phyloP scores from a whole-genome alignment of 2,888 invertebrate species.

The Drosophila birchii region DNA sequence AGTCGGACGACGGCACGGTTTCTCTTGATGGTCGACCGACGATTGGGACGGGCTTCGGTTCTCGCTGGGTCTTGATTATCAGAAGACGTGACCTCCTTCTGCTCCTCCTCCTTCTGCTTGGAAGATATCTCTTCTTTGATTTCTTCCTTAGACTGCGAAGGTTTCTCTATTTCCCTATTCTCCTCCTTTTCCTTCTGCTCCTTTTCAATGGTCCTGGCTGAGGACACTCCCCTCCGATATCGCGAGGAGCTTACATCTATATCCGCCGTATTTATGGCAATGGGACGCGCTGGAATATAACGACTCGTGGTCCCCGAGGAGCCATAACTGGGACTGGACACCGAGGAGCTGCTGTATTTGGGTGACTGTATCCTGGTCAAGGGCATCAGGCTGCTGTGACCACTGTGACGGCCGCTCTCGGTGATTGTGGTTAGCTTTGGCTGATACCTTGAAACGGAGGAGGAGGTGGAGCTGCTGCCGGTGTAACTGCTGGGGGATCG shows the following conservation, averaged over 20 bases:
- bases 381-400: conserved; percentile 81
- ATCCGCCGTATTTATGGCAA: conserved; percentile 92
- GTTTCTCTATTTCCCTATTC: conserved; percentile 11
- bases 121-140: neutral
- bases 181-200: conserved; percentile 6
- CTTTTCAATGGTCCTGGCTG: conserved; percentile 13
- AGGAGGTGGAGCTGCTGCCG: conserved; percentile 24
- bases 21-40: conserved; percentile 88
- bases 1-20: conserved; percentile 91
- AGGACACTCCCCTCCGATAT: conserved; percentile 82
- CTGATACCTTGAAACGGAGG: conserved; percentile 86
- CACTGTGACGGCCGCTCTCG: conserved; percentile 84
- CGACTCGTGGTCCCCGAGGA: conserved; percentile 80
- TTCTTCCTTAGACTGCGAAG: conserved; percentile 16
- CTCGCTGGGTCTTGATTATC: conserved; percentile 55
- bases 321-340: conserved; percentile 80
- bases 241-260: conserved; percentile 92
- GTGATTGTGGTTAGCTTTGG: conserved; percentile 91
- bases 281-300: conserved; percentile 87
- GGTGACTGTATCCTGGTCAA: conserved; percentile 86
- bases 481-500: conserved; percentile 75
- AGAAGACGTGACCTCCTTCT: conserved; percentile 80
- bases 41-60: conserved; percentile 10
- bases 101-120: conserved; percentile 11
- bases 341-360: conserved; percentile 82